Percentiles rank a stretch among this genome's conserved stretches.
These are phyloP conservation scores for Meteorus colon DNA, from an alignment of 2,888 invertebrate species.

Conservation along the genomic window DNA sequence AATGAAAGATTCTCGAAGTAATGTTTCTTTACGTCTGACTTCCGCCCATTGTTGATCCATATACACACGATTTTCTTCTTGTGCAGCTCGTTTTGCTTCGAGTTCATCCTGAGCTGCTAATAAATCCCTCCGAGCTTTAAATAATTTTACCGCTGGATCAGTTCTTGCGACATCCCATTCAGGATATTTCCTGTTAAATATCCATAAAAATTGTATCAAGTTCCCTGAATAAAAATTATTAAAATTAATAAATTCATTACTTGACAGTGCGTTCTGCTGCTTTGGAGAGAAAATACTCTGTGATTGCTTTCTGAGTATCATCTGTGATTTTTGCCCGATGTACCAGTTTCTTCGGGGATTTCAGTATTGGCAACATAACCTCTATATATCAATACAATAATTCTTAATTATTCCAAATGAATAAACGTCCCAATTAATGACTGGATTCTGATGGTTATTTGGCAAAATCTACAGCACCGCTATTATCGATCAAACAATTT, in stretches of 20 bases:
- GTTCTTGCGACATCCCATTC: conserved; percentile 78
- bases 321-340: conserved; percentile 53
- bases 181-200: conserved; percentile 75
- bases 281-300: conserved; percentile 76
- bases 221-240: conserved; percentile 11
- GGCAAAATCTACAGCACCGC: background rate
- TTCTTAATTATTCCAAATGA: background rate
- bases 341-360: conserved; percentile 52
- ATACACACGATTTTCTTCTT: conserved; percentile 69
- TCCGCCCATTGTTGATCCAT: conserved; percentile 77
- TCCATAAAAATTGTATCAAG: background rate
- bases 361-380: background rate
- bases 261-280: conserved; percentile 75
- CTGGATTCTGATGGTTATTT: background rate
- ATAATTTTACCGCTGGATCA: conserved; percentile 76
- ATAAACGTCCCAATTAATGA: background rate
- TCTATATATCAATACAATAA: background rate
- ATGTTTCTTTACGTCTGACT: conserved; percentile 75
- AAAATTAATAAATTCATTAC: conserved; percentile 65
- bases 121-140: conserved; percentile 76
- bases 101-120: conserved; percentile 75
- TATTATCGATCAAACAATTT: conserved; percentile 59
- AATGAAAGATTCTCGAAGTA: conserved; percentile 77
- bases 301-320: conserved; percentile 74
- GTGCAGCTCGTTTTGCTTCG: conserved; percentile 73